These are phyloP conservation scores for Clitarchus hookeri DNA, from an alignment of 2,888 invertebrate species.

Conservation along the genomic window DNA sequence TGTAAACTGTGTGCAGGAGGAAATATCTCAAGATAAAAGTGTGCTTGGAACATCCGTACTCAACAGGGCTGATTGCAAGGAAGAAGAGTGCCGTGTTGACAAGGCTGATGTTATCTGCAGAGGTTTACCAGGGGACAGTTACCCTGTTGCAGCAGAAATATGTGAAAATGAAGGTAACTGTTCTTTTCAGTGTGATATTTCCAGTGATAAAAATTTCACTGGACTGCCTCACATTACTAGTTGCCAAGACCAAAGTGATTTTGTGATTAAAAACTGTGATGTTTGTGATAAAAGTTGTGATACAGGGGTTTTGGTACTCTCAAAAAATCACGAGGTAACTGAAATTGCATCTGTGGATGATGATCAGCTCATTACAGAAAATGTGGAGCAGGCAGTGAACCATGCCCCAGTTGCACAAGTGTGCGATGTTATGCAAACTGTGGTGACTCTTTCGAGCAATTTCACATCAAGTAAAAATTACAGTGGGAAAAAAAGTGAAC, in stretches of 20 bases:
- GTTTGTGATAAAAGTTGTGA: not conserved
- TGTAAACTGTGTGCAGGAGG: not conserved
- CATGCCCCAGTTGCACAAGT: not conserved
- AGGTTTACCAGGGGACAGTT: no score
- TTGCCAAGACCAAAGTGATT: not conserved
- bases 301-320: not conserved
- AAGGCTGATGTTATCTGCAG: not conserved
- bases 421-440: not conserved
- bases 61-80: not conserved
- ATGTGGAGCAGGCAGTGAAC: no score
- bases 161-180: not conserved
- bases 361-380: not conserved
- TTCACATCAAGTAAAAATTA: not conserved
- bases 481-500: not conserved
- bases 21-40: not conserved
- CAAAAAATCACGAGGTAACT: not conserved
- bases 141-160: not conserved
- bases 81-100: not conserved
- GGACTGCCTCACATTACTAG: constrained; percentile 44
- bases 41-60: not conserved
- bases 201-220: constrained; percentile 31
- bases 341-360: not conserved
- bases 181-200: not conserved
- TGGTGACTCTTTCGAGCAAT: not conserved
- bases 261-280: not conserved